Base-by-base conservation (phyloP, 2,113 vertebrate species). In the Cariama cristata region DNA sequence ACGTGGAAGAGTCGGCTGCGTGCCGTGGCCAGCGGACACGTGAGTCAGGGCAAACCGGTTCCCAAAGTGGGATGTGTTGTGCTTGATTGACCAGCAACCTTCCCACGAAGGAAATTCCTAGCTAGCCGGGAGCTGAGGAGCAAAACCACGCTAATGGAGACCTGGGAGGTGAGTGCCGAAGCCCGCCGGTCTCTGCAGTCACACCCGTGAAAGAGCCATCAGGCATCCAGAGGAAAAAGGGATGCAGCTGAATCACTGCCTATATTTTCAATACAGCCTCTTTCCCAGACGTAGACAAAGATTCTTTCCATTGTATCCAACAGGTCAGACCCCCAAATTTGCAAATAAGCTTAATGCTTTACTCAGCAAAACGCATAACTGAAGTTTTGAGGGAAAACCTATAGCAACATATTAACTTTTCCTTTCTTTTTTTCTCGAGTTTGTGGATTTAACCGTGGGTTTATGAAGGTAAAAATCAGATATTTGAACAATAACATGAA, bases 231-330 rank as follows among this genome's bases (percentile, higher is more conserved):
- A 58, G 58, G 44, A 32, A 28, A 32, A 23, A 22, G 26, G 5
- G 56, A 83, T 2, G n/a, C 20, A 14, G 14, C 30, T 15, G 21
- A 28, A 28, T 45, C 12, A 23, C 50, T 8, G 49, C 12, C 19
- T 27, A 1, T 33, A 3, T 35, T 44, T 42, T 58, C 50, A 23
- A 12, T 4, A 42, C 3, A 63, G 40, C 24, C 42, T 35, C 64
- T 32, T 63, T 32, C 42, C 6, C n/a, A 16, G 24, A 6, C 4
- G 2, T 2, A 3, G 2, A 12, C 20, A 9, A 44, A 24, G 21
- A 5, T 23, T 66, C 47, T 7, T 63, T 26, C 21, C 5, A 0
- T 64, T 35, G 8, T 27, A 22, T 49, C 27, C 74, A 53, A 18
- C 12, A 24, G 28, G 59, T 4, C 38, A 60, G 60, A 18, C 3